A percentile compares a stretch with the other conserved stretches of the same genome.
phyloP scores from a whole-genome alignment of 2,113 vertebrate species.

The Sula dactylatra region DNA sequence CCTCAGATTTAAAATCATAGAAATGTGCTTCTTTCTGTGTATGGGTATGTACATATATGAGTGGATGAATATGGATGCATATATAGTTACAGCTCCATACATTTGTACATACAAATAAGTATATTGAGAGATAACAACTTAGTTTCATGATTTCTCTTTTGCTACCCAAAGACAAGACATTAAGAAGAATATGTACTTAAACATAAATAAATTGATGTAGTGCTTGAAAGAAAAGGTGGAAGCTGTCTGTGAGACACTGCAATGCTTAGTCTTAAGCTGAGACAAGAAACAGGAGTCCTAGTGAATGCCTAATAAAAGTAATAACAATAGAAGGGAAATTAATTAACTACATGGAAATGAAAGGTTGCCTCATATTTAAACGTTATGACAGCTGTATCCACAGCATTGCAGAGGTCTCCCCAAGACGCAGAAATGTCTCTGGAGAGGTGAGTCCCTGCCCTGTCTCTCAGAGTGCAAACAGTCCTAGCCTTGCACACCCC shows the following conservation, averaged over 20 bases:
- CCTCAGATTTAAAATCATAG: background rate
- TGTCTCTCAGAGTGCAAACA: background rate
- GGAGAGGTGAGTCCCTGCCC: background rate
- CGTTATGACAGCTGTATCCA: background rate
- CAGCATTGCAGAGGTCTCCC: background rate
- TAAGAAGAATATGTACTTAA: background rate
- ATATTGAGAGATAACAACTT: background rate
- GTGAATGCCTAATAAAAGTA: background rate
- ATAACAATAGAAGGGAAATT: background rate
- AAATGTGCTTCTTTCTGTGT: background rate
- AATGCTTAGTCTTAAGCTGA: background rate
- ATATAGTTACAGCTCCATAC: background rate
- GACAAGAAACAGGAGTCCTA: background rate
- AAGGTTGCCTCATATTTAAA: background rate
- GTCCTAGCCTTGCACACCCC: background rate
- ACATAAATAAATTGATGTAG: background rate
- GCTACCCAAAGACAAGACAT: background rate
- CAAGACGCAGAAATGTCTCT: fast-evolving
- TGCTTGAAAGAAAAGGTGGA: background rate
- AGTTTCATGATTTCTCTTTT: background rate
- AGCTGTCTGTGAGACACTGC: background rate
- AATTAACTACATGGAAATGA: background rate
- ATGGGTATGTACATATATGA: background rate
- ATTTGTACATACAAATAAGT: background rate
- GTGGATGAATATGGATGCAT: background rate